Evolutionary conservation across 1,140 invertebrate species (phyloP), one percentile per base, ranked within the genome.

Genomic region (Nylanderia fulva): DNA sequence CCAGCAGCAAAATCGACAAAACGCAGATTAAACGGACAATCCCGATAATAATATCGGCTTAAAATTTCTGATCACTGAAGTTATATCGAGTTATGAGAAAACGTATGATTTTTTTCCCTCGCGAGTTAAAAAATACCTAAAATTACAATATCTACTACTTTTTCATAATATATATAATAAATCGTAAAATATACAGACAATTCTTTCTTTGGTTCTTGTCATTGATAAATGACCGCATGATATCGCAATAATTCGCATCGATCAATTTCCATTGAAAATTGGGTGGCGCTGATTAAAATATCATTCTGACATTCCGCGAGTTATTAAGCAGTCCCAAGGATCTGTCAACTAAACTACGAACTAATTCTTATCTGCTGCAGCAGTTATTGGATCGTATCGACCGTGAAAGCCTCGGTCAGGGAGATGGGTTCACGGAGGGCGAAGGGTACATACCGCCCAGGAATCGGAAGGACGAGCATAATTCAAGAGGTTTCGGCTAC

Each of bases 401-500:
- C 36, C 77, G 66, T 71, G 77, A 71, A 82, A 82, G 77, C 48
- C 15, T 66, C 52, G 77, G 36, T 71, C 52, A 60, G 24, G 8
- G 24, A n/a, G n/a, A n/a, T 29, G 48, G 52, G 18, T 45, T 52
- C 29, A 24, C n/a, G 77, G 42, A 52, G 48, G 45, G 36, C 42
- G 56, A 83, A 74, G 56, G 58, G 79, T 60, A 75, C 80, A 80
- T 80, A 83, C 80, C 80, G 56, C 13, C 13, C 58, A 75, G 80
- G 71, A 84, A 63, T 84, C 52, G 64, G 39, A 64, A 75, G 24
- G 83, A 68, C 85, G 42, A 52, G 61, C 63, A 86, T 89, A 86
- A 89, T 89, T 89, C 85, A 89, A 84, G 48, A 76, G 87, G 68
- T 39, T 76, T 66, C 84, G 85, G 74, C 85, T 86, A 79, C 84